phyloP scores from a whole-genome alignment of 2,797 vertebrate genomes.

The Gouania willdenowi region DNA sequence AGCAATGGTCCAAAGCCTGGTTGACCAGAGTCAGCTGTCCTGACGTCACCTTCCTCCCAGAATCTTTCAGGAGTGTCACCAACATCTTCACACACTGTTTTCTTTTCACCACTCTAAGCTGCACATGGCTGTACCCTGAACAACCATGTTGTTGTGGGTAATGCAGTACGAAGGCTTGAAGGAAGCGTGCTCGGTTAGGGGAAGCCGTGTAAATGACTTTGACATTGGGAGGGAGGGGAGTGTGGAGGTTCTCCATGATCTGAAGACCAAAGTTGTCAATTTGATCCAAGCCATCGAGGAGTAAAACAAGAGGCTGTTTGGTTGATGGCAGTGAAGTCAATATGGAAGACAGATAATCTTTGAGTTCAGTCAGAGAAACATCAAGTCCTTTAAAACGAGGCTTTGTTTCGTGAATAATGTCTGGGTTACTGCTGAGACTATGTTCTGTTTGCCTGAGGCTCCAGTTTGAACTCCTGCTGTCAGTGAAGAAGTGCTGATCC shows the following conservation, averaged over 20 bases:
- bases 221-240: slow-evolving; percentile 59
- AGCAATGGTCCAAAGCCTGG: slow-evolving; percentile 66
- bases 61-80: slow-evolving; percentile 48
- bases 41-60: slow-evolving; percentile 75
- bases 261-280: slow-evolving; percentile 20
- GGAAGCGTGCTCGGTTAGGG: slow-evolving; percentile 34
- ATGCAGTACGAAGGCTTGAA: slow-evolving; percentile 40
- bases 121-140: slow-evolving; percentile 22
- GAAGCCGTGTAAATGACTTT: slow-evolving; percentile 69
- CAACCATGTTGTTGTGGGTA: slow-evolving; percentile 30
- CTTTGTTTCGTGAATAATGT: not conserved
- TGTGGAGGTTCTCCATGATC: slow-evolving; percentile 63
- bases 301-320: slow-evolving; percentile 61
- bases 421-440: not conserved
- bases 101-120: slow-evolving; percentile 52
- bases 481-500: not conserved
- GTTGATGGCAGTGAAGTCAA: slow-evolving; percentile 52
- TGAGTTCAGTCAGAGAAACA: slow-evolving; percentile 38
- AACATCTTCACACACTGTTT: slow-evolving; percentile 66
- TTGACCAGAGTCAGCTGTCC: slow-evolving; percentile 80
- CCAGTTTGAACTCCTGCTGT: too few species aligned
- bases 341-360: slow-evolving; percentile 53
- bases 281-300: slow-evolving; percentile 74
- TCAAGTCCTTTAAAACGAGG: not conserved
- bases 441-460: too few species aligned